A percentile compares a stretch with the other conserved stretches of the same genome.
These are phyloP conservation scores for Agrilus cyanescens DNA, from an alignment of 2,888 invertebrate species.

Conservation along the genomic window DNA sequence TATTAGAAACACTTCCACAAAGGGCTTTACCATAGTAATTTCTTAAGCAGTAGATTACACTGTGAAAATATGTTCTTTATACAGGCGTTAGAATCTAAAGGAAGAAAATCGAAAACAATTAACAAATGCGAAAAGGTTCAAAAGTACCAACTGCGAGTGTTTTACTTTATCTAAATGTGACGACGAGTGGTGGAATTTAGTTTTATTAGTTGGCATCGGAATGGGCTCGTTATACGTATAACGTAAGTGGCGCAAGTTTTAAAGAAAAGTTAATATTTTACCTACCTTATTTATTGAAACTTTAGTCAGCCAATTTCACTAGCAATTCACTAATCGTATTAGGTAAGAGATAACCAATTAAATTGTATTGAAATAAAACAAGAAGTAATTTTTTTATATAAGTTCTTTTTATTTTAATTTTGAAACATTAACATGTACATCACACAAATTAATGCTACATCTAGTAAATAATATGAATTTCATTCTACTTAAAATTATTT, in stretches of 20 bases:
- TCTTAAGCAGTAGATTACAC: too few species aligned
- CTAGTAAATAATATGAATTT: constrained; percentile 13
- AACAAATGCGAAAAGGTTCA: too few species aligned
- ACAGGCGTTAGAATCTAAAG: too few species aligned
- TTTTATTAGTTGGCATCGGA: constrained; percentile 25
- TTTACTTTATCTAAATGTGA: not conserved
- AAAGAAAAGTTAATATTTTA: constrained; percentile 28
- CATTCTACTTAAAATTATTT: constrained; percentile 13
- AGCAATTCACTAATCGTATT: constrained; percentile 15
- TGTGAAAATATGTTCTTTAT: too few species aligned
- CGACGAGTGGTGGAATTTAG: constrained; percentile 31
- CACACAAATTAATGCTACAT: constrained; percentile 35
- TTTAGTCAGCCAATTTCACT: constrained; percentile 7
- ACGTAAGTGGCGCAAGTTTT: constrained; percentile 14
- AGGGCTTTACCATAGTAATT: too few species aligned
- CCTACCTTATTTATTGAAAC: constrained; percentile 29
- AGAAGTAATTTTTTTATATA: constrained; percentile 23
- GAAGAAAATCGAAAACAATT: too few species aligned
- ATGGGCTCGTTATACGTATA: constrained; percentile 9
- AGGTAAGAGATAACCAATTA: constrained; percentile 6
- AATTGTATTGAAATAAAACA: constrained; percentile 23
- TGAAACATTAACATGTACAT: constrained; percentile 39
- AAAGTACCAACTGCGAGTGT: too few species aligned
- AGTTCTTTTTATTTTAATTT: constrained; percentile 39
- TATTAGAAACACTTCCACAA: too few species aligned